A percentile compares a stretch with the other conserved stretches of the same genome.
These are phyloP conservation scores for Microplitis deprimator DNA, from an alignment of 2,888 invertebrate species.

Conservation along the genomic window DNA sequence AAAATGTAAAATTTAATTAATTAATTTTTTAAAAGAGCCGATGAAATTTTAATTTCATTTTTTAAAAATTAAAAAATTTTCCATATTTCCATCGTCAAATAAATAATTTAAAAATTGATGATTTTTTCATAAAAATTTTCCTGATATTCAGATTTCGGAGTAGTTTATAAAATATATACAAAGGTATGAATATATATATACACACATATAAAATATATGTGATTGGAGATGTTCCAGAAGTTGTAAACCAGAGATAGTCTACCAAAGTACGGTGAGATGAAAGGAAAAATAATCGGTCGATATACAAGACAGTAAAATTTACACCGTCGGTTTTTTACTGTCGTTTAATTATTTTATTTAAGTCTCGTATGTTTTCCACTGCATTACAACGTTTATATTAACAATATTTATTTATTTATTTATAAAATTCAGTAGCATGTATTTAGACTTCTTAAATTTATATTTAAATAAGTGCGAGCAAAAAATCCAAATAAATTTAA, in stretches of 20 bases:
- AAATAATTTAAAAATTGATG: too few relatives aligned
- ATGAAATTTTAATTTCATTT: too few relatives aligned
- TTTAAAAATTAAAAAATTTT: too few relatives aligned
- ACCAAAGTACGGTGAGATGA: not conserved
- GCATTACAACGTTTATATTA: not conserved
- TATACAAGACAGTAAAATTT: not conserved
- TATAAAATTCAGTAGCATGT: not conserved
- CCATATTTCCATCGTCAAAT: too few relatives aligned
- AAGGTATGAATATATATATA: too few relatives aligned
- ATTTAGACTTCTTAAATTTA: not conserved
- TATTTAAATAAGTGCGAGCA: not conserved
- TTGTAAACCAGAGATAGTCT: not conserved
- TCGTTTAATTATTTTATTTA: not conserved
- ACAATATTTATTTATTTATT: not conserved
- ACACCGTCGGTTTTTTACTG: not conserved
- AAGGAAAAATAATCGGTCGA: slow-evolving; percentile 2
- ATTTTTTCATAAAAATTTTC: too few relatives aligned
- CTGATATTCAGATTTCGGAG: too few relatives aligned
- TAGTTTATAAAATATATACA: too few relatives aligned
- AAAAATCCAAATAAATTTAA: not conserved
- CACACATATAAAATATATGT: not conserved
- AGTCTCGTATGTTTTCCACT: not conserved
- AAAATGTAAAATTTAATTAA: too few relatives aligned
- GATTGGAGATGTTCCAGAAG: slow-evolving; percentile 9
- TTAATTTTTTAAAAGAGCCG: too few relatives aligned